Conservation (phyloP, 2,797 vertebrate species). For the Adelosebastes latens region DNA sequence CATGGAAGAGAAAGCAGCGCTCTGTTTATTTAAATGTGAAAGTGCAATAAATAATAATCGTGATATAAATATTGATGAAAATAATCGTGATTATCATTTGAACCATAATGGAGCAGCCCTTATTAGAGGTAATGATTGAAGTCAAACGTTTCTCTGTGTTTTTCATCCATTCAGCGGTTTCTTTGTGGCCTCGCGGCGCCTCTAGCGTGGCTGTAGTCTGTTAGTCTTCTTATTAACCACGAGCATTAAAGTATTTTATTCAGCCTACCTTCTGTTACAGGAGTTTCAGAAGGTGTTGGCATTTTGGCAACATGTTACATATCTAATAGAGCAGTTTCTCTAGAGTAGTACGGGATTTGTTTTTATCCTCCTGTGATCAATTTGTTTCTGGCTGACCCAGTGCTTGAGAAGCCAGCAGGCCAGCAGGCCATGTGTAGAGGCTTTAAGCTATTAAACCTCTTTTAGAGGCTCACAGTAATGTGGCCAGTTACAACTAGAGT, state of each 20-base stretch:
- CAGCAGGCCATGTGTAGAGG: conserved; percentile 5
- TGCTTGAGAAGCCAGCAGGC: conserved; percentile 13
- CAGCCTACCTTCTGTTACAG: neutral
- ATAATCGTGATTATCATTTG: too few relatives aligned
- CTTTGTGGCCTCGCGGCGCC: neutral
- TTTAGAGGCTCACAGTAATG: neutral
- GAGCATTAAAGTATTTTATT: conserved; percentile 6
- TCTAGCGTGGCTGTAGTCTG: neutral
- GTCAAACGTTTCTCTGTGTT: neutral
- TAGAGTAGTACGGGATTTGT: neutral
- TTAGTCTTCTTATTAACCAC: neutral
- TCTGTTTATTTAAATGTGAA: too few relatives aligned
- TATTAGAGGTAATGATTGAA: neutral
- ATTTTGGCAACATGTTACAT: neutral
- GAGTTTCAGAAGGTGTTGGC: neutral
- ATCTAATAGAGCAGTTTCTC: neutral
- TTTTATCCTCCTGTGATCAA: neutral
- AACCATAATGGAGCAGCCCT: too few relatives aligned
- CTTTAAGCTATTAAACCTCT: conserved; percentile 17
- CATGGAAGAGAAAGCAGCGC: too few relatives aligned
- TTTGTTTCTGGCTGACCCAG: neutral
- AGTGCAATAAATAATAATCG: too few relatives aligned
- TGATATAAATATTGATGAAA: too few relatives aligned
- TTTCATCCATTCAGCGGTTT: neutral
- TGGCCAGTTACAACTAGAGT: conserved; percentile 34